phyloP scores from a whole-genome alignment of 37 sponge, comb jelly and placozoan species.

The Eunapius fragilis region DNA sequence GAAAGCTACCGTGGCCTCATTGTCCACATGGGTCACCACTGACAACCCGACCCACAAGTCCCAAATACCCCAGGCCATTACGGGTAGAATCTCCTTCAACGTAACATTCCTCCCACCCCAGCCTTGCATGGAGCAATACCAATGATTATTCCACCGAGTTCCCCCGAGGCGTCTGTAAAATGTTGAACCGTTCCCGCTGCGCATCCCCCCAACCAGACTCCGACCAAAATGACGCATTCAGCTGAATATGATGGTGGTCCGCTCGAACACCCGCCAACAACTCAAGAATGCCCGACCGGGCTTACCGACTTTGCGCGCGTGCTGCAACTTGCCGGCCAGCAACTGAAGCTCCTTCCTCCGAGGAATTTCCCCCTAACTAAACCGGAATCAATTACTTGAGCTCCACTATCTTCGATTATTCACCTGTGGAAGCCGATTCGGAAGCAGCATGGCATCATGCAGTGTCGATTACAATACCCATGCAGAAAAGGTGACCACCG shows the following conservation, averaged over 20 bases:
- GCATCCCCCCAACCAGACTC: background rate
- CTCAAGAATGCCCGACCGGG: conserved; percentile 1
- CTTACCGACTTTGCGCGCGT: background rate
- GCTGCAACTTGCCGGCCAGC: conserved; percentile 5
- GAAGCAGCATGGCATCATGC: too few species aligned
- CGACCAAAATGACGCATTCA: background rate
- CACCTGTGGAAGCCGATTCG: too few species aligned
- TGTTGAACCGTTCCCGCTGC: background rate
- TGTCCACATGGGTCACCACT: conserved; percentile 10
- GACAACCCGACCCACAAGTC: conserved; percentile 9
- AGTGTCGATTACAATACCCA: too few species aligned
- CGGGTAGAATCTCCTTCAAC: conserved; percentile 4
- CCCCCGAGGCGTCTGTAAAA: background rate
- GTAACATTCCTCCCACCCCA: background rate
- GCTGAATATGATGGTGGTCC: background rate
- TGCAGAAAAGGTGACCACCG: too few species aligned
- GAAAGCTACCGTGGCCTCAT: conserved; percentile 20
- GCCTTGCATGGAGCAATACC: background rate
- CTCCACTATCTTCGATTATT: too few species aligned
- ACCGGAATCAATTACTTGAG: too few species aligned
- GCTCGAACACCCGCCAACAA: background rate
- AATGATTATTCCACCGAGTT: background rate
- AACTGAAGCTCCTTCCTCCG: background rate
- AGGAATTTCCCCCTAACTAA: too few species aligned
- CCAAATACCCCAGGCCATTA: conserved; percentile 7